These are phyloP conservation scores for Bombus picipes DNA, from an alignment of 1,140 invertebrate species.

Conservation along the genomic window DNA sequence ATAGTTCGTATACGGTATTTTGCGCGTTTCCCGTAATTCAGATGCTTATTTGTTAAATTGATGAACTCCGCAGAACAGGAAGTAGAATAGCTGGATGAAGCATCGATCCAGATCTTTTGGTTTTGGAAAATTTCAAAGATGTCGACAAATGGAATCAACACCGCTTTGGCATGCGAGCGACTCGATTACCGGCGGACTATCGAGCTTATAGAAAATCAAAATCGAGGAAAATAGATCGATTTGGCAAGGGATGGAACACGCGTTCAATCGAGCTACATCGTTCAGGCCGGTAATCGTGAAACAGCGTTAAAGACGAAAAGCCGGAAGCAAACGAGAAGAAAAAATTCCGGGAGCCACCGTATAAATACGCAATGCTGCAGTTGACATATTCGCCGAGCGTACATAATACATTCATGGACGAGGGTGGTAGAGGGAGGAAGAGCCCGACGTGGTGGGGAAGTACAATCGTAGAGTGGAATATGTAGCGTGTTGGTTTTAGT, in stretches of 20 bases:
- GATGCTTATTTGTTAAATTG: too few relatives aligned
- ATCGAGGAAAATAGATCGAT: not conserved
- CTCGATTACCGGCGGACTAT: too few relatives aligned
- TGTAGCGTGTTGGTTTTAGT: slow-evolving; percentile 72
- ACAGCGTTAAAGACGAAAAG: slow-evolving; percentile 41
- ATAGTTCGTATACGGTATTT: not conserved
- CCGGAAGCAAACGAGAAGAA: not conserved
- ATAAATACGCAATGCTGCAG: slow-evolving; percentile 77
- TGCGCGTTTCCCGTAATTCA: too few relatives aligned
- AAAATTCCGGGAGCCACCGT: slow-evolving; percentile 60
- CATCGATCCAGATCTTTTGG: too few relatives aligned
- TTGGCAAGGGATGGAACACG: not conserved
- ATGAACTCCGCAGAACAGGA: rapidly evolving
- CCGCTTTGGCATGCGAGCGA: too few relatives aligned
- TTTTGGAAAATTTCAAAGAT: too few relatives aligned
- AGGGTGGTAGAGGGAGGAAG: not conserved
- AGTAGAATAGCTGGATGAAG: too few relatives aligned
- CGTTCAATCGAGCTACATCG: not conserved
- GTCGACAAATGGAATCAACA: too few relatives aligned
- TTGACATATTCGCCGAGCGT: slow-evolving; percentile 78
- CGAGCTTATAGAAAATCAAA: not conserved
- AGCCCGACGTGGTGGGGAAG: not conserved
- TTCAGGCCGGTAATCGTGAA: slow-evolving; percentile 16
- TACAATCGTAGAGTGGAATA: slow-evolving; percentile 73
- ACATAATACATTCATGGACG: slow-evolving; percentile 78